Evolutionary conservation across 2,113 vertebrate genomes (phyloP).

Genomic region (Trematocara macrostoma): DNA sequence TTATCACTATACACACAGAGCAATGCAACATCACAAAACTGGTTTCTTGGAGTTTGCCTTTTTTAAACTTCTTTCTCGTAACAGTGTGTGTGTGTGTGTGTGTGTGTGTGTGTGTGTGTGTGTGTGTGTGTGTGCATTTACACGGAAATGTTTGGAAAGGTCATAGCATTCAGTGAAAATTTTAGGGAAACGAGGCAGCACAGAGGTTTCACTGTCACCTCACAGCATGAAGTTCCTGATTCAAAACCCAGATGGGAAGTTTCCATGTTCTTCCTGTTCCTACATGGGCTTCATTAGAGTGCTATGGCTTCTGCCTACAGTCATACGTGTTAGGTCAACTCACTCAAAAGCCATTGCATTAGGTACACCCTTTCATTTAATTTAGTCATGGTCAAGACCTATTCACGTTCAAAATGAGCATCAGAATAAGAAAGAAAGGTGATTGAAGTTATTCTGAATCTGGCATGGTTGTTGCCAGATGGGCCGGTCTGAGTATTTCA

Average conservation of each 20-base stretch:
- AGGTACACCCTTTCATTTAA: not conserved
- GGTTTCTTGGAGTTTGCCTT: not conserved
- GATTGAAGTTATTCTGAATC: not conserved
- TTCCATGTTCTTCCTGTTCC: not conserved
- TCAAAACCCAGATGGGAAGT: not conserved
- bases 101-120: not conserved
- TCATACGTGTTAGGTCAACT: not conserved
- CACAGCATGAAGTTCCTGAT: not conserved
- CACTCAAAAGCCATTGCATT: not conserved
- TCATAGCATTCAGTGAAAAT: not conserved
- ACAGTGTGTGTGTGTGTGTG: not conserved
- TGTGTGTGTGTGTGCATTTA: too few species aligned
- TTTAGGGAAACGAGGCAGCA: not conserved
- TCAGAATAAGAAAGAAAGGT: not conserved
- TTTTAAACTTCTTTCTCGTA: not conserved
- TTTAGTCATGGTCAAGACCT: not conserved
- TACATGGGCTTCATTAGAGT: not conserved
- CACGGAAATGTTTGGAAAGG: not conserved
- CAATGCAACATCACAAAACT: not conserved
- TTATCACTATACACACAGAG: not conserved
- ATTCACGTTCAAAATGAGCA: not conserved
- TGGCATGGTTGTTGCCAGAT: not conserved
- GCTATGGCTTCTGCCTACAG: not conserved
- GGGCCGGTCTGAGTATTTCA: not conserved
- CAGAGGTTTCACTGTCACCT: not conserved